A percentile compares a stretch with the other conserved stretches of the same genome.
These are phyloP conservation scores for Cecropterus lyciades DNA, from an alignment of 1,140 invertebrate genomes.

Conservation along the genomic window DNA sequence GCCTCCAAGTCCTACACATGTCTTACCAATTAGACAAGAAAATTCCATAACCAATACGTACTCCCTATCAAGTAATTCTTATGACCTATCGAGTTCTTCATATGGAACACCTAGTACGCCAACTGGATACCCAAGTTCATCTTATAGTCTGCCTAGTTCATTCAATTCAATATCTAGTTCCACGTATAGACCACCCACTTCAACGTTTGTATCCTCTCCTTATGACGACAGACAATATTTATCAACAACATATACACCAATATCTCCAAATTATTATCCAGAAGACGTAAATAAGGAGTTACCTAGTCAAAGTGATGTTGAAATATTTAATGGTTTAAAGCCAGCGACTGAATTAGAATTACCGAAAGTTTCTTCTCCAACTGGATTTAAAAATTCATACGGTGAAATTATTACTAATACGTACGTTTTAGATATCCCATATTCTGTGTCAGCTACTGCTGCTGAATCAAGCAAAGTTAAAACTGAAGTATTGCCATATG, in stretches of 20 bases:
- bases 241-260: slow-evolving; percentile 37
- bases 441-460: slow-evolving; percentile 62
- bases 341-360: slow-evolving; percentile 58
- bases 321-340: slow-evolving; percentile 47
- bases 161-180: slow-evolving; percentile 38
- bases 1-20: slow-evolving; percentile 69
- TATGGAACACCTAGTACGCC: slow-evolving; percentile 28
- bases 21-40: slow-evolving; percentile 46
- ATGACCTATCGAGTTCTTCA: slow-evolving; percentile 47
- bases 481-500: slow-evolving; percentile 61
- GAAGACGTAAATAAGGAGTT: slow-evolving; percentile 52
- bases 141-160: slow-evolving; percentile 46
- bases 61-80: slow-evolving; percentile 47
- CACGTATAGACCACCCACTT: slow-evolving; percentile 41
- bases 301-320: slow-evolving; percentile 51
- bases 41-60: slow-evolving; percentile 48
- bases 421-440: slow-evolving; percentile 61
- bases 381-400: slow-evolving; percentile 74
- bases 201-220: slow-evolving; percentile 47
- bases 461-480: slow-evolving; percentile 73
- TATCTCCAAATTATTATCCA: slow-evolving; percentile 39
- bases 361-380: slow-evolving; percentile 63
- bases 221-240: slow-evolving; percentile 42
- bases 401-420: slow-evolving; percentile 68
- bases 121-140: slow-evolving; percentile 41